Conservation (phyloP, 2,113 vertebrate species). For the Gobio gobio region DNA sequence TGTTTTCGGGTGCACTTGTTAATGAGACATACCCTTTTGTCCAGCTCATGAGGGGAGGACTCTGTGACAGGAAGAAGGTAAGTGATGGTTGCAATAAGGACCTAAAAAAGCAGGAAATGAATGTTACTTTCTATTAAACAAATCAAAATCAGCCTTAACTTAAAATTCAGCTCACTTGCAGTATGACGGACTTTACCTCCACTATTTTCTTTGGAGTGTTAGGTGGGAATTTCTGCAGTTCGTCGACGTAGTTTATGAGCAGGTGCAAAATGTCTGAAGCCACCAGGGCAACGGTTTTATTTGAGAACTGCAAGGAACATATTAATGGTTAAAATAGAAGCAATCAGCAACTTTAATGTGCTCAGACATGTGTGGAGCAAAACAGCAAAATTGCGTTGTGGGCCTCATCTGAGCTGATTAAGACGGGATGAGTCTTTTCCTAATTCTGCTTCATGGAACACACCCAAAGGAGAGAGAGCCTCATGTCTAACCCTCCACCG, state of each 20-base stretch:
- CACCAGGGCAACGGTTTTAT: constrained; percentile 95
- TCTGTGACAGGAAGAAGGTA: constrained; percentile 91
- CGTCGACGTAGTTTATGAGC: constrained; percentile 89
- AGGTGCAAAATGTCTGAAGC: constrained; percentile 95
- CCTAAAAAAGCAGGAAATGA: constrained; percentile 72
- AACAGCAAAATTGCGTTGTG: constrained; percentile 5
- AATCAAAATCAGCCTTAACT: not conserved
- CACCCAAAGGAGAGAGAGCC: constrained; percentile 22
- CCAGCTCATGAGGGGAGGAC: constrained; percentile 93
- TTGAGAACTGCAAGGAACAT: constrained; percentile 84
- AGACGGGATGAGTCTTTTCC: constrained; percentile 30
- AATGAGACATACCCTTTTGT: constrained; percentile 86
- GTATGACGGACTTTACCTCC: constrained; percentile 77
- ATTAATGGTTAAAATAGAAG: constrained; percentile 22
- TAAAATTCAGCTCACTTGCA: not conserved
- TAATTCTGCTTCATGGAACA: constrained; percentile 51
- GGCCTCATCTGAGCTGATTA: constrained; percentile 32
- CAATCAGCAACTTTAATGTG: constrained; percentile 12
- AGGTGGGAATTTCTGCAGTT: constrained; percentile 90
- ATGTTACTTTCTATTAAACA: not conserved
- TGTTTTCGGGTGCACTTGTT: constrained; percentile 16
- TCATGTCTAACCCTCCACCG: constrained; percentile 18
- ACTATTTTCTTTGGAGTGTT: constrained; percentile 95
- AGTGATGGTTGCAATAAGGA: constrained; percentile 97
- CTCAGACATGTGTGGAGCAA: constrained; percentile 7